phyloP scores from a whole-genome alignment of 2,888 invertebrate genomes.

The Microctonus aethiopoides region DNA sequence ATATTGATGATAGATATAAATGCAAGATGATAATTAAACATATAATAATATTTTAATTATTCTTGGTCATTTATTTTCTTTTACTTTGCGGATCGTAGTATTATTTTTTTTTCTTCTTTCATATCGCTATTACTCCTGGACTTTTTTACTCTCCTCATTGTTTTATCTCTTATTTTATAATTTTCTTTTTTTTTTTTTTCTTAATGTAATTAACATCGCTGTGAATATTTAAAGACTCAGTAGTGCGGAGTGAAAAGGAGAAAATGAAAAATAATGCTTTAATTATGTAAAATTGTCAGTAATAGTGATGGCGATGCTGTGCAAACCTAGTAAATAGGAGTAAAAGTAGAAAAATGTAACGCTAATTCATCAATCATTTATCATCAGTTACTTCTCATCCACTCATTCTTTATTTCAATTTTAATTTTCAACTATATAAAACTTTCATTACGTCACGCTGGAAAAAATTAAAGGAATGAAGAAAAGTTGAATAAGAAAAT shows the following conservation, averaged over 20 bases:
- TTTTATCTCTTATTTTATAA: slow-evolving; percentile 4
- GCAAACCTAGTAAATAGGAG: not conserved
- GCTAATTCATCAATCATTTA: slow-evolving; percentile 25
- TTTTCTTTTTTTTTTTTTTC: slow-evolving; percentile 12
- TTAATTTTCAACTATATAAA: not conserved
- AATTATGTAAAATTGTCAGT: slow-evolving; percentile 9
- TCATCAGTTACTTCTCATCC: not conserved
- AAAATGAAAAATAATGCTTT: slow-evolving; percentile 6
- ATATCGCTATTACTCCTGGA: not conserved
- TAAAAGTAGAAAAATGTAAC: slow-evolving; percentile 1
- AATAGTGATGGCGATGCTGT: not conserved
- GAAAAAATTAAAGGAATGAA: not conserved
- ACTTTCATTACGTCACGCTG: not conserved
- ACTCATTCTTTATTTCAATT: not conserved
- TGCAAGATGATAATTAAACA: not conserved
- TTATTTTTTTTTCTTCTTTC: not conserved
- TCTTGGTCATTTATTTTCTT: not conserved
- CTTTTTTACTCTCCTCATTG: not conserved
- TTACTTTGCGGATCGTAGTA: not conserved
- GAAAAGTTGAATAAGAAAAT: not conserved
- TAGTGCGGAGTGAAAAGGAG: not conserved
- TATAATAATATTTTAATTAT: not conserved
- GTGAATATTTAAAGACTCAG: not conserved
- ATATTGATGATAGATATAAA: not conserved
- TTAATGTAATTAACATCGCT: not conserved